A percentile compares a stretch with the other conserved stretches of the same genome.
phyloP scores from a whole-genome alignment of 2,797 vertebrate genomes.

The Dryobates pubescens region DNA sequence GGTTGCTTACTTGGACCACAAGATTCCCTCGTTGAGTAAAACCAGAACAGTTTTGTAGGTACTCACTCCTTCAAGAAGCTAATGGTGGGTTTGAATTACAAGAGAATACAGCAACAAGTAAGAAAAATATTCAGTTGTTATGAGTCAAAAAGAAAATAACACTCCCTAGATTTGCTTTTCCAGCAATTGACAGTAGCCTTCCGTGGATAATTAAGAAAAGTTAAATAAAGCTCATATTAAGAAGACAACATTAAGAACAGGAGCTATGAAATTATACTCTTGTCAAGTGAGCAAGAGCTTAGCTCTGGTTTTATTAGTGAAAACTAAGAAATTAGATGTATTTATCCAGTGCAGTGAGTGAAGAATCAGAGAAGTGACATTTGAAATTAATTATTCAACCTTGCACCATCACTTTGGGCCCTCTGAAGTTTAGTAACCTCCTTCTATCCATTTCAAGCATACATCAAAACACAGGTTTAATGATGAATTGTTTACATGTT shows the following conservation, averaged over 20 bases:
- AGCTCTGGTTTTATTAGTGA: constrained; percentile 10
- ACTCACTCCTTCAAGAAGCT: neutral
- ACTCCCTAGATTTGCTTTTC: neutral
- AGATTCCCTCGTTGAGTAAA: neutral
- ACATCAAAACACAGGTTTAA: constrained; percentile 61
- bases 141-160: neutral
- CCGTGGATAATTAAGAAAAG: constrained; percentile 33
- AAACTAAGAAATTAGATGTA: constrained; percentile 23
- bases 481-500: constrained; percentile 58
- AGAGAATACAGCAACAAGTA: neutral
- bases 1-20: neutral
- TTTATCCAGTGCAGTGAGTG: constrained; percentile 36
- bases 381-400: constrained; percentile 22
- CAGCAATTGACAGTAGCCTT: neutral
- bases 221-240: constrained; percentile 36
- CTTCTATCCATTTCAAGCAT: constrained; percentile 39
- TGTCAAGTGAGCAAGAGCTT: constrained; percentile 45
- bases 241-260: constrained; percentile 26
- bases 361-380: constrained; percentile 26
- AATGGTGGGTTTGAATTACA: neutral
- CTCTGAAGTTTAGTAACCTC: constrained; percentile 40
- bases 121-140: neutral
- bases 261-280: constrained; percentile 9
- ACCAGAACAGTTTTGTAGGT: neutral
- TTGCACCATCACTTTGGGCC: constrained; percentile 50